These are phyloP conservation scores for Atherinosoma microstoma DNA, from an alignment of 2,797 vertebrate genomes.

Conservation along the genomic window DNA sequence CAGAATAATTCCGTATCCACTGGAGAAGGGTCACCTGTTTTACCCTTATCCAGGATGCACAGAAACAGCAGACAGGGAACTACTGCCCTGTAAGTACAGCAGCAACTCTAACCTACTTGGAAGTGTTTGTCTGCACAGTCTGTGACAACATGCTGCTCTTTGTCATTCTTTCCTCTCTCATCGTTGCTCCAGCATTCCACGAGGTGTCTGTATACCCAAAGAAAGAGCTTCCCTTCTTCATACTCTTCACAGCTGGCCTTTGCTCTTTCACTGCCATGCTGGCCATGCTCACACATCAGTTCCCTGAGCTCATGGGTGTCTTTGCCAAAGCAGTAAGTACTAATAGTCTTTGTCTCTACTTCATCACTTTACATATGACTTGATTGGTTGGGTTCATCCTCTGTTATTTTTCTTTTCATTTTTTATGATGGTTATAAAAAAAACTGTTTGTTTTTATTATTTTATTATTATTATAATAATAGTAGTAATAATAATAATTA, in stretches of 20 bases:
- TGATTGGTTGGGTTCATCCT: neutral
- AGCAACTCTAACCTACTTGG: neutral
- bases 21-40: conserved; percentile 99
- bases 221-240: conserved; percentile 99
- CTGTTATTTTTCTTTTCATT: conserved; percentile 10
- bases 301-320: conserved; percentile 97
- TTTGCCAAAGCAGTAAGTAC: conserved; percentile 97
- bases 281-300: conserved; percentile 98
- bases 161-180: neutral
- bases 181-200: conserved; percentile 88
- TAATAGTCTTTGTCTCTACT: neutral
- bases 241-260: conserved; percentile 98
- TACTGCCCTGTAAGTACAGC: conserved; percentile 90
- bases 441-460: neutral
- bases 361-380: neutral
- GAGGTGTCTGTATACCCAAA: conserved; percentile 99
- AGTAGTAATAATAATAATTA: too few relatives aligned
- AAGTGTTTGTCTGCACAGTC: neutral
- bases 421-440: too few relatives aligned
- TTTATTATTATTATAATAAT: neutral
- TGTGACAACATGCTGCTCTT: neutral
- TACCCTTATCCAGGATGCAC: conserved; percentile 99
- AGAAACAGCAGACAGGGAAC: conserved; percentile 97
- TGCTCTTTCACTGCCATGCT: conserved; percentile 98
- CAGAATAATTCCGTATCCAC: conserved; percentile 97